Base-by-base conservation (phyloP, 2,797 vertebrate genomes). In the Lithobates sylvaticus region DNA sequence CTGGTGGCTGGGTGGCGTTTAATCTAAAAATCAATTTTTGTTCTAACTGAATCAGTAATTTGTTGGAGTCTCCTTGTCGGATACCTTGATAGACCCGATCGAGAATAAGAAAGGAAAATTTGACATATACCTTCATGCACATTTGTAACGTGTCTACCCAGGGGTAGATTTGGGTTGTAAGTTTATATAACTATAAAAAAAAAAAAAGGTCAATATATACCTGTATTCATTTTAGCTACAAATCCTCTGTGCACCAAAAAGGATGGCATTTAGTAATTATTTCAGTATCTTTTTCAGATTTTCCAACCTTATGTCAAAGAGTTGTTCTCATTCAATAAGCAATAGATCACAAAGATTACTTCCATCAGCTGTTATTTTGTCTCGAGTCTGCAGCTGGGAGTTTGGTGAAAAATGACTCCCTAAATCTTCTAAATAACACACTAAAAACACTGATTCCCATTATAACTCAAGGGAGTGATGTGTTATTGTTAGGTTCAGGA, bases 341-440 rank as follows among this genome's bases (percentile, higher is more conserved):
- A 21, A 77, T 84, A 70, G 32, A 29, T 36, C 65, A n/a, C 18
- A 69, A 78, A 29, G 32, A 67, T 79, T 79, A 67, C 21, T 10
- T 74, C 65, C 68, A 72, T 42, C 79, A 81, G 50, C 50, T 61
- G 69, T 47, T 80, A 47, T 85, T 78, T 27, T 79, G 47, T 74
- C 70, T 72, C 44, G 42, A 27, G 21, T 67, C 15, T 73, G 76
- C 69, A 85, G 69, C 50, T 79, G 76, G 50, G 26, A 58, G 69
- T 47, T 61, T 61, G 44, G 72, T 85, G 76, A 78, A 73, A 79
- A 85, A 79, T 80, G 76, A 71, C 9, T 34, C 71, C 32, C 27
- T 85, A 68, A 76, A 85, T 75, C 77, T 80, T 58, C 58, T 64
- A 85, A 74, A 85, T 68, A 68, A 85, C 61, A 65, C 61, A 26